Percentiles rank a stretch among this genome's conserved stretches.
Evolutionary conservation across 2,113 vertebrate genomes (phyloP).

Genomic region (Nicator chloris): DNA sequence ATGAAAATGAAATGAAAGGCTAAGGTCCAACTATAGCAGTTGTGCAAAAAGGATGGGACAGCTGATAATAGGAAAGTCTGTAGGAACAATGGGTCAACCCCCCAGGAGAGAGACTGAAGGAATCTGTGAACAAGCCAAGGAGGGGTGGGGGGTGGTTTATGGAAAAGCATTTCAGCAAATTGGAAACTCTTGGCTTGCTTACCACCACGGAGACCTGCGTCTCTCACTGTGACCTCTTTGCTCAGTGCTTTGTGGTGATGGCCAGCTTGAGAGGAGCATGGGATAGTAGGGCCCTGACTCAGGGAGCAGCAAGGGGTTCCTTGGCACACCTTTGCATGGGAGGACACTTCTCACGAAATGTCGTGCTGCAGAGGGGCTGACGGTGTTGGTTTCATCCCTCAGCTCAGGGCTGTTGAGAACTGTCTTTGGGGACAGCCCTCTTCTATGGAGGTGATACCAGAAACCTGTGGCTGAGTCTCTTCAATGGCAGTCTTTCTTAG

Average conservation of each 20-base stretch:
- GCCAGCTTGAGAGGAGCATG: neutral
- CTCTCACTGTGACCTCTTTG: neutral
- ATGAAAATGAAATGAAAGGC: constrained; percentile 65
- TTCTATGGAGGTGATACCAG: neutral
- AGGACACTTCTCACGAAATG: neutral
- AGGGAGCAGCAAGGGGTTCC: neutral
- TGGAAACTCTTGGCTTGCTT: neutral
- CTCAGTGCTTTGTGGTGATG: neutral
- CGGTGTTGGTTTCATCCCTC: neutral
- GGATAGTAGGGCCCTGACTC: neutral
- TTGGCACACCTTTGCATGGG: neutral
- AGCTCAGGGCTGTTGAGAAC: neutral
- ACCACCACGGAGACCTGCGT: fast-evolving
- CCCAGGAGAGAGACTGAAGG: neutral
- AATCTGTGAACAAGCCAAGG: neutral
- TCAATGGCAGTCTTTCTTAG: neutral
- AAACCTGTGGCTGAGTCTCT: neutral
- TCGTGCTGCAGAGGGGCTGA: neutral
- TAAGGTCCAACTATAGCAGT: constrained; percentile 39
- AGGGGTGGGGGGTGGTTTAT: neutral
- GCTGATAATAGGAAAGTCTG: neutral
- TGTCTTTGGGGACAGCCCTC: neutral
- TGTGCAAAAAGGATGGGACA: neutral
- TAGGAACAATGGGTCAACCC: constrained; percentile 36
- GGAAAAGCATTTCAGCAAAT: neutral